phyloP scores from a whole-genome alignment of 2,888 invertebrate genomes.

The Arrhopalites spinosus region DNA sequence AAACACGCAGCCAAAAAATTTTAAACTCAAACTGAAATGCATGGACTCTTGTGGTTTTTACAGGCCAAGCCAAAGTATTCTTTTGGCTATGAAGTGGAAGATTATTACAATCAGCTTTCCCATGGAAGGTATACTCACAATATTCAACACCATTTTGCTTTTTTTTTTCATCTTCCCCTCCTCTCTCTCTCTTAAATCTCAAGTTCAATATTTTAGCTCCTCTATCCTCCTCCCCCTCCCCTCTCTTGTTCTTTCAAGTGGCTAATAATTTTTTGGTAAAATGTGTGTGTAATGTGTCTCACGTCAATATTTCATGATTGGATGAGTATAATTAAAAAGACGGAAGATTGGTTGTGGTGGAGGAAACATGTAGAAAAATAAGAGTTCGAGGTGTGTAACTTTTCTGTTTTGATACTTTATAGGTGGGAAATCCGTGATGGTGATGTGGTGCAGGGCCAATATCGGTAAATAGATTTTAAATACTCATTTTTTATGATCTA shows the following conservation, averaged over 20 bases:
- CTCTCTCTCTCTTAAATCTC: not conserved
- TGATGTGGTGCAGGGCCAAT: constrained; percentile 44
- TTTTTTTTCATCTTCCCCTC: too few relatives aligned
- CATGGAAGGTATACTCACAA: constrained; percentile 47
- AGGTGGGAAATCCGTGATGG: constrained; percentile 55
- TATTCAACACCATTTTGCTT: not conserved
- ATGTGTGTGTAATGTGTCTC: too few relatives aligned
- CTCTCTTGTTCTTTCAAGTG: not conserved
- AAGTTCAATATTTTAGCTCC: not conserved
- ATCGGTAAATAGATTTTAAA: too few relatives aligned
- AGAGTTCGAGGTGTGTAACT: too few relatives aligned
- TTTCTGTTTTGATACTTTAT: not conserved
- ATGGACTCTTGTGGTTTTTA: constrained; percentile 17
- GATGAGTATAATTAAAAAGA: too few relatives aligned
- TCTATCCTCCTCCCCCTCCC: not conserved
- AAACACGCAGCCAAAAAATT: not conserved
- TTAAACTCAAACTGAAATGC: not conserved
- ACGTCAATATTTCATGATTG: too few relatives aligned
- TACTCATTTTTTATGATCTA: too few relatives aligned
- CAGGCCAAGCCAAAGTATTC: constrained; percentile 55
- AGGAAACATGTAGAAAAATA: too few relatives aligned
- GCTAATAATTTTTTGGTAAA: not conserved
- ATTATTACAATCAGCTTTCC: constrained; percentile 54
- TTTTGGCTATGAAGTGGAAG: constrained; percentile 56
- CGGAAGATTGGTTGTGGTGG: too few relatives aligned